A percentile compares a stretch with the other conserved stretches of the same genome.
phyloP scores from a whole-genome alignment of 2,888 invertebrate species.

The Volucella inflata region DNA sequence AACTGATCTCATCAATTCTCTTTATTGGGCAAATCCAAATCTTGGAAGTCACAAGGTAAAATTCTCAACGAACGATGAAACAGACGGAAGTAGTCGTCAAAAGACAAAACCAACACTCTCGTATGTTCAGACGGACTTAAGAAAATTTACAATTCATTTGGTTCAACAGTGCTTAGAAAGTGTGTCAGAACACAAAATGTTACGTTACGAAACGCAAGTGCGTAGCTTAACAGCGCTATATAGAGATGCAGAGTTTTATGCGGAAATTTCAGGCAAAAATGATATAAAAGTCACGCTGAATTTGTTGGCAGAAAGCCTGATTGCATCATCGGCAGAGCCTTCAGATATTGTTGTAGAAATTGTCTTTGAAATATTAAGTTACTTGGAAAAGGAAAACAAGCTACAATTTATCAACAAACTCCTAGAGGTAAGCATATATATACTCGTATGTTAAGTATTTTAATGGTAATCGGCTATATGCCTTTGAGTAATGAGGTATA shows the following conservation, averaged over 20 bases:
- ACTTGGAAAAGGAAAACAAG: constrained; percentile 85
- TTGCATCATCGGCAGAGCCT: constrained; percentile 83
- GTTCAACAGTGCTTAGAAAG: constrained; percentile 85
- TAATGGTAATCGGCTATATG: too few relatives aligned
- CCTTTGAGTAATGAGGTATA: too few relatives aligned
- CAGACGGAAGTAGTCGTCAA: constrained; percentile 51
- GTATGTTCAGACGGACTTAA: constrained; percentile 78
- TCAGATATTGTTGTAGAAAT: constrained; percentile 86
- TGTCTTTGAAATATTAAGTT: constrained; percentile 86
- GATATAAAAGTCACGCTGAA: constrained; percentile 79
- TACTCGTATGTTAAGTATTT: neutral
- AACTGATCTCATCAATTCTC: constrained; percentile 83
- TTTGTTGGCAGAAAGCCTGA: constrained; percentile 77
- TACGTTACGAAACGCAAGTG: constrained; percentile 85
- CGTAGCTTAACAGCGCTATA: constrained; percentile 86
- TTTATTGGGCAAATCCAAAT: constrained; percentile 81
- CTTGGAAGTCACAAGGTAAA: constrained; percentile 85
- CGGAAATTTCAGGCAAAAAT: constrained; percentile 81
- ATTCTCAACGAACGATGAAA: constrained; percentile 82
- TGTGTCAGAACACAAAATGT: constrained; percentile 83
- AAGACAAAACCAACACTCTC: constrained; percentile 43
- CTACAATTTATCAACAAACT: constrained; percentile 85
- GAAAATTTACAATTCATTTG: constrained; percentile 79
- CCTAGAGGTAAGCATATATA: constrained; percentile 84
- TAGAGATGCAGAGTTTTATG: constrained; percentile 85